Conservation (phyloP, 2,888 invertebrate genomes). For the Macaria notata region DNA sequence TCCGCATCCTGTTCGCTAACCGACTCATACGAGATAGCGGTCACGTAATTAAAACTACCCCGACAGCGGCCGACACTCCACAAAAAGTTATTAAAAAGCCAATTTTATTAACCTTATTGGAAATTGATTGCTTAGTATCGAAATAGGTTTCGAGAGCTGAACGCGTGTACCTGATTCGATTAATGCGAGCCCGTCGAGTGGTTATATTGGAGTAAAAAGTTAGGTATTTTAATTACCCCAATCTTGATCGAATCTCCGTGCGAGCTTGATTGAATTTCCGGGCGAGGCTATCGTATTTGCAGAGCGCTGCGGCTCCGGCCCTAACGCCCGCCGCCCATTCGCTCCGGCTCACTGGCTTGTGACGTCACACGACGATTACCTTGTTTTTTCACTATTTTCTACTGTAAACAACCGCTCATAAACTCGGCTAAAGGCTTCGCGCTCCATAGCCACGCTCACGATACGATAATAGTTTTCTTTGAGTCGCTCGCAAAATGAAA, state of each 20-base stretch:
- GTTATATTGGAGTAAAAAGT: constrained; percentile 58
- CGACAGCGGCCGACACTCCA: constrained; percentile 28
- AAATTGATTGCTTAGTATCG: constrained; percentile 11
- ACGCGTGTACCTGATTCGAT: constrained; percentile 2
- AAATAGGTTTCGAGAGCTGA: constrained; percentile 4
- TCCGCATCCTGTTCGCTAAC: constrained; percentile 45
- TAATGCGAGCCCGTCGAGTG: constrained; percentile 13
- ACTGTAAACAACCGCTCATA: constrained; percentile 72
- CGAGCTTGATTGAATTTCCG: constrained; percentile 79
- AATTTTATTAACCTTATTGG: constrained; percentile 17
- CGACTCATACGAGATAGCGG: constrained; percentile 39
- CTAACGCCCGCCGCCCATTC: constrained; percentile 47
- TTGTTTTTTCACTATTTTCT: constrained; percentile 67
- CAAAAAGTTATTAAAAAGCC: constrained; percentile 22
- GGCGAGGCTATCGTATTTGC: constrained; percentile 73
- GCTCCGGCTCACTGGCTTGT: constrained; percentile 73
- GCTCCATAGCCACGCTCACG: constrained; percentile 47
- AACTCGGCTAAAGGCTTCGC: constrained; percentile 56
- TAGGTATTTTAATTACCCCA: constrained; percentile 77
- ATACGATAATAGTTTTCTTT: constrained; percentile 36
- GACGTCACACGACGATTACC: constrained; percentile 70
- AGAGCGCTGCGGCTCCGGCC: constrained; percentile 53
- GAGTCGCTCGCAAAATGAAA: constrained; percentile 7
- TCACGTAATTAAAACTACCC: constrained; percentile 48
- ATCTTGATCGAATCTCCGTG: constrained; percentile 77